Evolutionary conservation across 2,113 vertebrate species (phyloP), one percentile per base, ranked within the genome.

Genomic region (Myotis lucifugus): DNA sequence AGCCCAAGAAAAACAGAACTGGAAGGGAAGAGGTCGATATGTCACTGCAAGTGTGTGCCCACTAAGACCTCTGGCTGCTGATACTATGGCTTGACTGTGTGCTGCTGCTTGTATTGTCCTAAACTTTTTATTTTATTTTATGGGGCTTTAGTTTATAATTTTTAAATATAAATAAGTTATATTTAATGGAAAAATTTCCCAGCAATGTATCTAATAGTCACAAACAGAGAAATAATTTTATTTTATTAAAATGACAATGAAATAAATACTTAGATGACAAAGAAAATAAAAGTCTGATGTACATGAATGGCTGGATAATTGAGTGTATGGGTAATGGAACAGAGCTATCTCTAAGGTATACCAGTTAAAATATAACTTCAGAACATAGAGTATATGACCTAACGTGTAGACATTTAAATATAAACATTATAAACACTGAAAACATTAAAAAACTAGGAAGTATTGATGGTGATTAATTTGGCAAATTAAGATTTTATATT

Each of bases 111-210:
- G 17, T 54, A 21, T 78, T 94, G 93, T 61, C 85, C 54, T 85
- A 69, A 92, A 73, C 19, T 64, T 64, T 64, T 32, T 61, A 27
- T 61, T 61, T 61, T 61, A 11, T 61, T 32, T 29, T 64, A 14
- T 67, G 27, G 92, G 34, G 6, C 11, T 70, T 96, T 79, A 70
- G 70, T 84, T 96, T 72, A 91, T 86, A 56, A 67, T 48, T 69
- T 82, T 94, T 88, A 40, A 85, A n/a, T 93, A 88, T 93, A 91
- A 95, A 72, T 87, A 91, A 90, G 50, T 64, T 52, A 15, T 61
- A 48, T 34, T 73, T 74, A 88, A 77, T 88, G 70, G 32, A 46
- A 76, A 95, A 93, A 81, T 29, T 92, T 94, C 5, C 40, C 67
- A 25, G 34, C 72, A 84, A 61, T 89, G 34, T 78, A 82, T 56